Percentiles rank a stretch among this genome's conserved stretches.
Evolutionary conservation across 2,113 vertebrate species (phyloP).

Genomic region (Sinocyclocheilus grahami): DNA sequence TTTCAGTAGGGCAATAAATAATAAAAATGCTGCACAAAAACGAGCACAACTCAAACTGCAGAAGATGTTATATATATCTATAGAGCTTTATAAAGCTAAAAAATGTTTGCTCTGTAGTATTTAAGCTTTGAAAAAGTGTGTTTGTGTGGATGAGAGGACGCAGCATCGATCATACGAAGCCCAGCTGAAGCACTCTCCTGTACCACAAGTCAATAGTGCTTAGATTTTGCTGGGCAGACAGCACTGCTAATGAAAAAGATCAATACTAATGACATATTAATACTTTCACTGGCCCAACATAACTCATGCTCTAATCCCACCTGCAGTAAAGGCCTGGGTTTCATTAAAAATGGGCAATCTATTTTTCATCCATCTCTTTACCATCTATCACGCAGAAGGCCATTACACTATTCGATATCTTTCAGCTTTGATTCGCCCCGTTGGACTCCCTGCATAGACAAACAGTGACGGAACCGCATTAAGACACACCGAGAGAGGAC

Average conservation of each 20-base stretch:
- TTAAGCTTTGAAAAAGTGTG: constrained; percentile 41
- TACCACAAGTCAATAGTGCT: constrained; percentile 76
- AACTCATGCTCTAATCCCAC: constrained; percentile 72
- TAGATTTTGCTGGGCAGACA: constrained; percentile 74
- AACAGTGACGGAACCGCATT: constrained; percentile 29
- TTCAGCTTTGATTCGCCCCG: constrained; percentile 5
- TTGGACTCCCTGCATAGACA: constrained; percentile 26
- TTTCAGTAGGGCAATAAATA: neutral
- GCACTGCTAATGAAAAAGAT: constrained; percentile 78
- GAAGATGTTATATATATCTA: neutral
- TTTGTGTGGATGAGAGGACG: constrained; percentile 50
- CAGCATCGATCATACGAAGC: constrained; percentile 59
- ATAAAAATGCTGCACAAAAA: neutral
- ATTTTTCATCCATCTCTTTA: constrained; percentile 65
- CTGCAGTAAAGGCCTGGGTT: constrained; percentile 59
- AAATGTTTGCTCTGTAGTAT: constrained; percentile 7
- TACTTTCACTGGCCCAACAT: constrained; percentile 81
- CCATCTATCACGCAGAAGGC: constrained; percentile 69
- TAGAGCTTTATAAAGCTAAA: neutral
- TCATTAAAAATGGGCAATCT: constrained; percentile 62
- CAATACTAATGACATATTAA: constrained; percentile 92
- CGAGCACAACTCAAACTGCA: neutral
- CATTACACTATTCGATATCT: constrained; percentile 47
- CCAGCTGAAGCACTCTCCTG: constrained; percentile 47
- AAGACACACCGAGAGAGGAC: constrained; percentile 25